Conservation (phyloP, 1,140 invertebrate species). For the Drosophila lacteicornis region DNA sequence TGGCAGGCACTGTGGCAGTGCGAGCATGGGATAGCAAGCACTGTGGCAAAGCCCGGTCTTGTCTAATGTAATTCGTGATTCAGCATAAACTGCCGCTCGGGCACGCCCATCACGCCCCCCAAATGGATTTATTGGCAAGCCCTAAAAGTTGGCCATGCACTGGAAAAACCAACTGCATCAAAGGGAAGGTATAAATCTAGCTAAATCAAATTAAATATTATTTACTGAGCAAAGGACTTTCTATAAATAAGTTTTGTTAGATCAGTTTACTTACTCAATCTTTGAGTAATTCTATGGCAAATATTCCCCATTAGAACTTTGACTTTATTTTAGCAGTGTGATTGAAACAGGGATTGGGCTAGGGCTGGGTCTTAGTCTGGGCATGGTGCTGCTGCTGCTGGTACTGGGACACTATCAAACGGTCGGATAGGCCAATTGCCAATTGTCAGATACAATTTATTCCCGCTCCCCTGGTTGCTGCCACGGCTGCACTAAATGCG, state of each 20-base stretch:
- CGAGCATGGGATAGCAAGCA: background rate
- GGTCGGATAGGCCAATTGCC: conserved; percentile 81
- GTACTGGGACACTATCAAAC: conserved; percentile 72
- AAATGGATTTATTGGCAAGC: conserved; percentile 67
- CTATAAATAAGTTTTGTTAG: background rate
- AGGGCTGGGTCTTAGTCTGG: background rate
- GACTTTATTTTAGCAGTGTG: background rate
- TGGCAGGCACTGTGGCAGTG: conserved; percentile 50
- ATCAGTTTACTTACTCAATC: background rate
- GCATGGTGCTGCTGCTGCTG: conserved; percentile 44
- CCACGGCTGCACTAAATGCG: conserved; percentile 81
- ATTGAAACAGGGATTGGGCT: background rate
- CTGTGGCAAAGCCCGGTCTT: conserved; percentile 50
- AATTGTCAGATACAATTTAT: conserved; percentile 84
- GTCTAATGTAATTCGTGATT: conserved; percentile 83
- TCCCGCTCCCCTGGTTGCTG: conserved; percentile 75
- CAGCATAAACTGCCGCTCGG: conserved; percentile 71
- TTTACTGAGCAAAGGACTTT: background rate
- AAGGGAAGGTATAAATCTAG: no score
- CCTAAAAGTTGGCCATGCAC: conserved; percentile 19
- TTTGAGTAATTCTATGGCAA: no score
- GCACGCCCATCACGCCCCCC: conserved; percentile 20
- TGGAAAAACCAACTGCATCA: background rate
- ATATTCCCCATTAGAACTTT: background rate
- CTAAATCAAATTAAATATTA: background rate